Evolutionary conservation across 2,888 invertebrate species (phyloP), one percentile per base, ranked within the genome.

Genomic region (Drosophila kambysellisi): DNA sequence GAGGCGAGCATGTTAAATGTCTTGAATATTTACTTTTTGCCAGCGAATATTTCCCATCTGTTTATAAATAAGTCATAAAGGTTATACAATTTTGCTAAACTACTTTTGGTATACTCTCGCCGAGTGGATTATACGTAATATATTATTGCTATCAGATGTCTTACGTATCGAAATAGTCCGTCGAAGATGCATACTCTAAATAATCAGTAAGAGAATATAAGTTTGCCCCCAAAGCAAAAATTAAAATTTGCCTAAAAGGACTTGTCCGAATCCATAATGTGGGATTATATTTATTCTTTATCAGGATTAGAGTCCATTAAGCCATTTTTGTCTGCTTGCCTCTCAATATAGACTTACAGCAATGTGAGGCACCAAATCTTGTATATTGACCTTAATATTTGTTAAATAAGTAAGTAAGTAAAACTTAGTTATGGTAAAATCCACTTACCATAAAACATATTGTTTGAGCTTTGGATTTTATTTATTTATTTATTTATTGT

Each of bases 1-100:
- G 50, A 32, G 46, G 35, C 50, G 39, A 56, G 32, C 60, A 56
- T 60, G 63, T 29, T 63, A 63, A 74, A 70, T 67, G 60, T 57
- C 56, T 57, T 60, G 25, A 57, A 59, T 60, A 60, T 70, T 63
- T 60, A 61, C 41, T 60, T 35, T 39, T 56, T 20, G 48, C 4
- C 9, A 37, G 15, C n/a, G 43, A 4, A 37, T 35, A 37, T 35
- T 35, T n/a, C 5, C 46, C 32, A 60, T 33, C 35, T 51, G 58
- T 43, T 59, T 58, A 74, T 74, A 50, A 56, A 56, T 56, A 51
- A 63, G 37, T 56, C 43, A 35, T 50, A 25, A 2, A 41, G 46
- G n/a, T 33, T 33, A 53, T 37, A 56, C 5, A 32, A 39, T 54
- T 37, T 37, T n/a, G 6, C 20, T 41, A 9, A 29, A 20, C 12